A percentile compares a stretch with the other conserved stretches of the same genome.
Conservation (phyloP, 2,113 vertebrate genomes). For the Tyrannus savana region DNA sequence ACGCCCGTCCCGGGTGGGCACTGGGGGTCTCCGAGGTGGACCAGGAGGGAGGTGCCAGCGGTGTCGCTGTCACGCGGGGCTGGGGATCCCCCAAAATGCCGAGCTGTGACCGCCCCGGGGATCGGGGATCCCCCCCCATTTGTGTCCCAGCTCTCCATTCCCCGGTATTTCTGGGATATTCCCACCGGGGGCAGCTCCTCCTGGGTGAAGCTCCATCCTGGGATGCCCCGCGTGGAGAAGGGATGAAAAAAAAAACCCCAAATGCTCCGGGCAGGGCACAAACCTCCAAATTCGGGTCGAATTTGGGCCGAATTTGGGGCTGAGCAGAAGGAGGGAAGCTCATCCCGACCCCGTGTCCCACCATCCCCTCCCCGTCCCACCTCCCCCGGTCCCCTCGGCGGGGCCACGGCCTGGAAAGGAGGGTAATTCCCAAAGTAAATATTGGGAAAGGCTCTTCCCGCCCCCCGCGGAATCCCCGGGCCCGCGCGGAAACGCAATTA, state of each 20-base stretch:
- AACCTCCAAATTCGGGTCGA: rapidly evolving
- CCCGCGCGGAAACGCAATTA: constrained; percentile 70
- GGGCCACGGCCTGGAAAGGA: not conserved
- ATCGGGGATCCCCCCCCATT: not conserved
- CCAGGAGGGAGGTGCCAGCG: not conserved
- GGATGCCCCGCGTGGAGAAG: not conserved
- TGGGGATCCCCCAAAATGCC: not conserved
- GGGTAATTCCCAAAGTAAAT: constrained; percentile 36
- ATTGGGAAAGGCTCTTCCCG: constrained; percentile 31
- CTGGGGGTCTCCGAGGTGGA: not conserved
- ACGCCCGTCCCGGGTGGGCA: not conserved
- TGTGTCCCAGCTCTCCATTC: not conserved
- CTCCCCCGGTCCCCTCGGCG: not conserved
- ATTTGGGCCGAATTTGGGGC: not conserved
- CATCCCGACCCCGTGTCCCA: not conserved
- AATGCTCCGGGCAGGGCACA: too few species aligned
- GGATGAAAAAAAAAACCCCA: not conserved
- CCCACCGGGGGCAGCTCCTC: too few species aligned
- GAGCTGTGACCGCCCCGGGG: not conserved
- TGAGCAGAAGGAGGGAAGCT: rapidly evolving
- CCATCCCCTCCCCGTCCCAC: not conserved
- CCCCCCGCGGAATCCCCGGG: not conserved
- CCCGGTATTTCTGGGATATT: not conserved
- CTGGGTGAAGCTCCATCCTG: not conserved
- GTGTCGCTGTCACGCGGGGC: not conserved